Conservation (phyloP, 1,140 invertebrate genomes). For the Drosophila murphyi region DNA sequence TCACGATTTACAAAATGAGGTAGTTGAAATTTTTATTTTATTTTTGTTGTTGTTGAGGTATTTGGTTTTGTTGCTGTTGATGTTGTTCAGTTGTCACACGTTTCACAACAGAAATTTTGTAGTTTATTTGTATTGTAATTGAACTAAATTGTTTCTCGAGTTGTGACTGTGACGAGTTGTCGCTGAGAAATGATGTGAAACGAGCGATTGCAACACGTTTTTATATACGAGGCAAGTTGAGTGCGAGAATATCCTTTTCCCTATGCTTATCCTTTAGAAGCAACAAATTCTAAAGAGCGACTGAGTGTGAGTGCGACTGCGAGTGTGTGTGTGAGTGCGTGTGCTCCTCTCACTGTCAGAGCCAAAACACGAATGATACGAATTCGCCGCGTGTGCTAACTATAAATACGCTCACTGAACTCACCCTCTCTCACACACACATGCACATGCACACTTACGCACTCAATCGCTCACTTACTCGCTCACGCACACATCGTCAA, state of each 20-base stretch:
- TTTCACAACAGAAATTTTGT: conserved; percentile 28
- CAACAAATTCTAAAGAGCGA: conserved; percentile 60
- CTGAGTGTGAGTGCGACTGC: conserved; percentile 11
- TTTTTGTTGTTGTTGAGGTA: conserved; percentile 51
- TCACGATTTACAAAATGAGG: conserved; percentile 77
- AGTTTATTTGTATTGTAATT: conserved; percentile 21
- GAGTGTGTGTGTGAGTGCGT: conserved; percentile 33
- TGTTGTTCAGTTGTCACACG: conserved; percentile 33
- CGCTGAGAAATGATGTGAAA: conserved; percentile 62
- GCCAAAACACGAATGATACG: conserved; percentile 84
- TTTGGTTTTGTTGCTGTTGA: conserved; percentile 49
- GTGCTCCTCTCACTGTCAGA: conserved; percentile 77
- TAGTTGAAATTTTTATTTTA: conserved; percentile 61
- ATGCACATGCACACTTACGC: conserved; percentile 10
- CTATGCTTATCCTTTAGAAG: conserved; percentile 61
- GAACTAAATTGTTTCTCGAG: conserved; percentile 37
- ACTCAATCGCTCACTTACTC: conserved; percentile 40
- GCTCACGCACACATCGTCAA: conserved; percentile 28
- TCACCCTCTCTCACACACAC: conserved; percentile 62
- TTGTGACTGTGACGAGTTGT: conserved; percentile 66
- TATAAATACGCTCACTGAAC: conserved; percentile 77
- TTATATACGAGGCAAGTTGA: conserved; percentile 44
- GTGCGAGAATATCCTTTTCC: conserved; percentile 57
- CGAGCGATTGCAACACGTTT: conserved; percentile 60
- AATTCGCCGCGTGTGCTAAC: conserved; percentile 81